These are phyloP conservation scores for Sminthurinus aureus DNA, from an alignment of 2,888 invertebrate genomes.

Conservation along the genomic window DNA sequence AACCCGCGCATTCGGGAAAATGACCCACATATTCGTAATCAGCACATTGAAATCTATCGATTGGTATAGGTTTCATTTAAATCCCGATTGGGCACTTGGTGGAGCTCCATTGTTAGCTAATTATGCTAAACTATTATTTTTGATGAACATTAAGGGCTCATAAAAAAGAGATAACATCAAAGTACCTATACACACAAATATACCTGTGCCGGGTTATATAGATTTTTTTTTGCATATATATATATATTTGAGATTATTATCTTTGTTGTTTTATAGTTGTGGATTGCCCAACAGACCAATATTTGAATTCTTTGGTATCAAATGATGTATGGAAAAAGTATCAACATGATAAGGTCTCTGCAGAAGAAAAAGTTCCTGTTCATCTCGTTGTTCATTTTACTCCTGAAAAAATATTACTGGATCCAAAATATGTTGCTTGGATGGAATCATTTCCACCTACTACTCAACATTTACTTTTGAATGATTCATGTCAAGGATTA, in stretches of 20 bases:
- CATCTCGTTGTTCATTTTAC: slow-evolving; percentile 82
- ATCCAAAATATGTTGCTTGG: slow-evolving; percentile 76
- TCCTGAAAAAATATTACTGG: slow-evolving; percentile 72
- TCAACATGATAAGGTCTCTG: neutral
- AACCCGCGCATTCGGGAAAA: too few relatives aligned
- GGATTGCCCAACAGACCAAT: slow-evolving; percentile 80
- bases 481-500: slow-evolving; percentile 73
- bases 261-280: slow-evolving; percentile 70
- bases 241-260: neutral
- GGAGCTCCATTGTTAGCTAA: too few relatives aligned
- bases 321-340: slow-evolving; percentile 67
- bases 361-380: neutral
- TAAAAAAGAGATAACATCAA: too few relatives aligned
- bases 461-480: slow-evolving; percentile 81
- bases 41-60: too few relatives aligned
- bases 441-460: slow-evolving; percentile 73
- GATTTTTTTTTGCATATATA: too few relatives aligned
- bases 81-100: too few relatives aligned
- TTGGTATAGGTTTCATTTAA: too few relatives aligned
- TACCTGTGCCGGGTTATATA: too few relatives aligned
- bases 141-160: too few relatives aligned
- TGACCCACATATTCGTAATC: too few relatives aligned
- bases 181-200: too few relatives aligned
- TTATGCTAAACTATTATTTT: too few relatives aligned
- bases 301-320: slow-evolving; percentile 71